These are phyloP conservation scores for Amiota minor DNA, from an alignment of 2,888 invertebrate species.

Conservation along the genomic window DNA sequence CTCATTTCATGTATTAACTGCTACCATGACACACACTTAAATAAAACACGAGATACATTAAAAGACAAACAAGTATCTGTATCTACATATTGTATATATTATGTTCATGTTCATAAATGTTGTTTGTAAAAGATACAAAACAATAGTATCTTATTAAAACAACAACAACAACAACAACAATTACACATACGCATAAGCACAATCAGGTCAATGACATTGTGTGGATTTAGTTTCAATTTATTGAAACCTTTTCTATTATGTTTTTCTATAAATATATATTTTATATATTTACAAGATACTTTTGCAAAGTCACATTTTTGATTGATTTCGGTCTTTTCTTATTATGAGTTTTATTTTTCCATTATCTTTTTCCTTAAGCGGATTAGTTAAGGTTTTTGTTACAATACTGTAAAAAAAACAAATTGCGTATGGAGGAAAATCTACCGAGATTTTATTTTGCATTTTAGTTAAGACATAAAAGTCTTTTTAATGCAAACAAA, in stretches of 20 bases:
- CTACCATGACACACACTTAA: background rate
- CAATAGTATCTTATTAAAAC: background rate
- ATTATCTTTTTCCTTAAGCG: background rate
- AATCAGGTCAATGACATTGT: slow-evolving; percentile 22
- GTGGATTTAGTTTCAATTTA: background rate
- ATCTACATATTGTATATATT: too few relatives aligned
- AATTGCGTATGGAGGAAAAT: background rate
- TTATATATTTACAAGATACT: slow-evolving; percentile 35
- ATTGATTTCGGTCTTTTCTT: slow-evolving; percentile 53
- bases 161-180: background rate
- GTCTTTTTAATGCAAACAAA: background rate
- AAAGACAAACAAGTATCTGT: too few relatives aligned
- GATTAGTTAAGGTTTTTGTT: slow-evolving; percentile 7
- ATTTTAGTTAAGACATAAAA: background rate
- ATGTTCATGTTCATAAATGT: too few relatives aligned
- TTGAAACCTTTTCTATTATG: background rate
- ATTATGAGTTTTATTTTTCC: background rate
- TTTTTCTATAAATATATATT: too few relatives aligned
- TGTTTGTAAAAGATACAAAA: background rate
- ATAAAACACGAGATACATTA: too few relatives aligned
- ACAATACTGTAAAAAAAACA: too few relatives aligned
- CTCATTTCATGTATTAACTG: slow-evolving; percentile 13
- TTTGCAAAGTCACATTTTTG: slow-evolving; percentile 66
- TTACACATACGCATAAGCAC: background rate
- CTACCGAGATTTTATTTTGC: background rate